These are phyloP conservation scores for Haplotaxodon microlepis DNA, from an alignment of 2,113 vertebrate species.

Conservation along the genomic window DNA sequence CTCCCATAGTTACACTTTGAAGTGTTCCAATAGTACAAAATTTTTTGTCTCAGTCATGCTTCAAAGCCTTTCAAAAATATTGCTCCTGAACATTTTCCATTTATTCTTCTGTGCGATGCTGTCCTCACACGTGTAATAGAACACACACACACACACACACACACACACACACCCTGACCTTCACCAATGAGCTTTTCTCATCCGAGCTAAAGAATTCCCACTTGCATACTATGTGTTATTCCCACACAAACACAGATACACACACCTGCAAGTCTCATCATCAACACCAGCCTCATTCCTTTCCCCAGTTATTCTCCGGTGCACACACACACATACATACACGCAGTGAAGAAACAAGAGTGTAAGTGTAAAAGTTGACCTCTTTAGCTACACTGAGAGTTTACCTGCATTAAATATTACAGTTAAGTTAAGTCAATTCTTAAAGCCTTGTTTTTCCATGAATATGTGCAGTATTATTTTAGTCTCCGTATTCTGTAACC, in stretches of 20 bases:
- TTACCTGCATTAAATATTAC: neutral
- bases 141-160: neutral
- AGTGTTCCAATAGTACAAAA: neutral
- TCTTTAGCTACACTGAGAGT: neutral
- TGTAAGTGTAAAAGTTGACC: neutral
- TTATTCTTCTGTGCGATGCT: neutral
- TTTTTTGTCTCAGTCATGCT: neutral
- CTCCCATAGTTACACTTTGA: neutral
- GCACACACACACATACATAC: neutral
- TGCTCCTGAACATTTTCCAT: neutral
- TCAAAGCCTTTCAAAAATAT: neutral
- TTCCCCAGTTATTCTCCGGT: neutral
- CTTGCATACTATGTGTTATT: neutral
- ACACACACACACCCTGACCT: neutral
- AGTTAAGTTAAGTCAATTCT: neutral
- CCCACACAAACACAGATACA: neutral
- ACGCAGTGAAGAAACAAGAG: neutral
- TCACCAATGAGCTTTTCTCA: conserved; percentile 14
- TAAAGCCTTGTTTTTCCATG: neutral
- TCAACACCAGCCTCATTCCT: neutral
- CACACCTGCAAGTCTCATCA: conserved; percentile 12
- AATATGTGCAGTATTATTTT: neutral
- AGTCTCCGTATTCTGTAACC: neutral
- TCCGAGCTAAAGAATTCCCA: conserved; percentile 16
- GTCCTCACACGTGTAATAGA: neutral